These are phyloP conservation scores for Agonopterix subpropinquella DNA, from an alignment of 2,888 invertebrate species.

Conservation along the genomic window DNA sequence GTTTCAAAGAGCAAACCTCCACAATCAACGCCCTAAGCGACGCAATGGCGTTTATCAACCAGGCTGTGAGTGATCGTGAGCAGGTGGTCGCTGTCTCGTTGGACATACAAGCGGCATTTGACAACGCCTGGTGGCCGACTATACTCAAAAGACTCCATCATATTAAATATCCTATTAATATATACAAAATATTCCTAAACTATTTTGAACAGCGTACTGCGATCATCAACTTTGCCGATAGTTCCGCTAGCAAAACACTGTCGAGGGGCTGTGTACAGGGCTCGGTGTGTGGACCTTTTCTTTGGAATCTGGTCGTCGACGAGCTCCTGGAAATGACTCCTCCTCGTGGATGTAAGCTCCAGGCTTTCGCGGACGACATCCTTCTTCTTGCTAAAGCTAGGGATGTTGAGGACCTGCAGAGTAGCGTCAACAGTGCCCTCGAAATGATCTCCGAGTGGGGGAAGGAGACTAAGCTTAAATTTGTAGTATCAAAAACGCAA, in stretches of 20 bases:
- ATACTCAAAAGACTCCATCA: slow-evolving; percentile 1
- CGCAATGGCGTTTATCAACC: slow-evolving; percentile 1
- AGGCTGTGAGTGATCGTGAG: not conserved
- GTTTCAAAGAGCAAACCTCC: slow-evolving; percentile 13
- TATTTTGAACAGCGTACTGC: slow-evolving; percentile 4
- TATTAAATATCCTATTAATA: slow-evolving; percentile 2
- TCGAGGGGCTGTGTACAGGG: slow-evolving; percentile 15
- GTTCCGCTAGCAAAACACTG: not conserved
- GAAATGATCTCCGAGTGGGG: slow-evolving; percentile 1
- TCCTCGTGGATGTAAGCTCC: not conserved
- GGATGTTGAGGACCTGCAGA: not conserved
- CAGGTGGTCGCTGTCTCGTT: slow-evolving; percentile 9
- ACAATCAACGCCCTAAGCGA: slow-evolving; percentile 8
- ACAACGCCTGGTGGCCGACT: slow-evolving; percentile 9
- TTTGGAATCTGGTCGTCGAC: slow-evolving; percentile 4
- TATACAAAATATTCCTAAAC: not conserved
- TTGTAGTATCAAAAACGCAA: slow-evolving; percentile 4
- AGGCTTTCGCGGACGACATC: slow-evolving; percentile 4
- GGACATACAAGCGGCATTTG: too few relatives aligned
- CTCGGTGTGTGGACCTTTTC: slow-evolving; percentile 1
- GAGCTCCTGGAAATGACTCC: not conserved
- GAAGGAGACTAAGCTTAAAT: not conserved
- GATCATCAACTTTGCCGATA: slow-evolving; percentile 1
- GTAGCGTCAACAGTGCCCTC: not conserved
- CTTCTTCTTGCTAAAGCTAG: not conserved